Base-by-base conservation (phyloP, 2,888 invertebrate genomes). In the Smittia aterrima region DNA sequence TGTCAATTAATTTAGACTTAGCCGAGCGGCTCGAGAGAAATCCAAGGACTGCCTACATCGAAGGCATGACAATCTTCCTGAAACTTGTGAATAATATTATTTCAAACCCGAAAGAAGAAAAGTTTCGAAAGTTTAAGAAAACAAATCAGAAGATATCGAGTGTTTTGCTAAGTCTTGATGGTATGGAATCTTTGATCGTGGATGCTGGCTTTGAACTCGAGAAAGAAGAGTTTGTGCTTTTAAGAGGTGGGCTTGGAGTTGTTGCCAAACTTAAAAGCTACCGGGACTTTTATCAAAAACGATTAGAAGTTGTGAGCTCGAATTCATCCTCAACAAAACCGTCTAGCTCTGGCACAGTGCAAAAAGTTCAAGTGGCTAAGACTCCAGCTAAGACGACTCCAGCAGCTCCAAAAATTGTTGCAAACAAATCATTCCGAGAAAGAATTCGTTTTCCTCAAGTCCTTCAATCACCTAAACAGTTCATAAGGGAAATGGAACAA, bases 381-480 rank as follows among this genome's bases (percentile, higher is more conserved):
- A 20, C 16, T 41, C 24, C 11, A 58, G 11, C n/a, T n/a, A n/a
- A n/a, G n/a, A n/a, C n/a, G n/a, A n/a, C n/a, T n/a, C 18, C 27
- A n/a, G 13, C 41, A 40, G 7, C 7, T 11, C n/a, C n/a, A n/a
- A 25, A n/a, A 11, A 54, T 70, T 18, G 58, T 13, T 25, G 20
- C 79, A 80, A 20, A 78, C 79, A 9, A 78, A 75, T 78, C 81
- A 22, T 83, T 81, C 76, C 77, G 76, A 1, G 79, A 81, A 66
- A 80, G 82, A 53, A 81, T 85, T 6, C 77, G 77, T 7, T 85
- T 84, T 66, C 79, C 83, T n/a, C 80, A 83, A 75, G 79, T 85
- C 53, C 79, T 87, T 83, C 78, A 76, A 6, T 85, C 85, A 13
- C 78, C 77, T 0, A 87, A 86, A 77, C 78, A 78, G 25, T 85